Percentiles rank a stretch among this genome's conserved stretches.
These are phyloP conservation scores for Panulirus ornatus DNA, from an alignment of 1,140 invertebrate genomes.

Conservation along the genomic window DNA sequence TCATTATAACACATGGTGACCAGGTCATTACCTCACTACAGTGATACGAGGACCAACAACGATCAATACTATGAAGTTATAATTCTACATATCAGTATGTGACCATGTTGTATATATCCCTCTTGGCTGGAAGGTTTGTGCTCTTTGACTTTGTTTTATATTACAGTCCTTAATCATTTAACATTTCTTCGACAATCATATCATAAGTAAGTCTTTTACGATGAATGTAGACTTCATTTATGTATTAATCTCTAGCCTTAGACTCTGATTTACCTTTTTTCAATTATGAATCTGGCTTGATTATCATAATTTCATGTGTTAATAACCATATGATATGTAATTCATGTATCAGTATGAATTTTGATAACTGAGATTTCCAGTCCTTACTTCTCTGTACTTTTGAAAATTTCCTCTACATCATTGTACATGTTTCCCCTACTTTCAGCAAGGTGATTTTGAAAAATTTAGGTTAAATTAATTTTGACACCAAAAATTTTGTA, in stretches of 20 bases:
- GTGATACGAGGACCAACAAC: background rate
- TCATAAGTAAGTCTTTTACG: background rate
- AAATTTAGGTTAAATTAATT: too few relatives aligned
- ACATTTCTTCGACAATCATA: conserved; percentile 47
- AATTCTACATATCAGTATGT: background rate
- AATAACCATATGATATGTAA: background rate
- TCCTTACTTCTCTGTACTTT: background rate
- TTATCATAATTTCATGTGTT: background rate
- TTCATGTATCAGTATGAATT: background rate
- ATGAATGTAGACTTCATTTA: background rate
- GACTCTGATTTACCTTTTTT: background rate
- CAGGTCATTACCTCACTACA: background rate
- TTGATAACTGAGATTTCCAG: background rate
- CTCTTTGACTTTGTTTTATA: conserved; percentile 7
- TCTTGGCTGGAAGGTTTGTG: background rate
- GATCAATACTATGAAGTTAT: background rate
- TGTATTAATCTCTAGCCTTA: background rate
- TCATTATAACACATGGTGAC: background rate
- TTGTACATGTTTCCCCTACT: too few relatives aligned
- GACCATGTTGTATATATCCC: background rate
- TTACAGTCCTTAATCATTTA: conserved; percentile 29
- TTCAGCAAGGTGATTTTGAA: too few relatives aligned
- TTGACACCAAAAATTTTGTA: too few relatives aligned
- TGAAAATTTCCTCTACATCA: too few relatives aligned
- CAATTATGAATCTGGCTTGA: background rate